phyloP scores from a whole-genome alignment of 1,140 invertebrate genomes.

The Drosophila ogumai region DNA sequence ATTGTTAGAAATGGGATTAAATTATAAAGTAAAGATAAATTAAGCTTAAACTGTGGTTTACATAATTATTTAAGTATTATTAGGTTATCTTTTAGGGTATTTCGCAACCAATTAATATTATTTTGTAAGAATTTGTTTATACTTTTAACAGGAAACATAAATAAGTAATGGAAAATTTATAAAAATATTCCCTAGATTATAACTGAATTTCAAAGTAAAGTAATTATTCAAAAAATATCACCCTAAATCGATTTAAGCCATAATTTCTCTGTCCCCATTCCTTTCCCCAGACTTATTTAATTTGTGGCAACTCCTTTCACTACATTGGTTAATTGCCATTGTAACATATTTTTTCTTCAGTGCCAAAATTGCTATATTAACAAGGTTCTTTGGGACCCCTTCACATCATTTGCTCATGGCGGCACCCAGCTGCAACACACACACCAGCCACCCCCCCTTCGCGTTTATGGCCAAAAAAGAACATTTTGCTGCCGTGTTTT shows the following conservation, averaged over 20 bases:
- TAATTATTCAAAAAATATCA: too few species aligned
- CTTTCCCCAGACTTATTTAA: neutral
- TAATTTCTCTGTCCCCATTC: neutral
- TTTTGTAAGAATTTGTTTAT: neutral
- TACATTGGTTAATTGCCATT: slow-evolving; percentile 13
- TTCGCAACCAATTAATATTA: neutral
- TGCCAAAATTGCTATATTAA: slow-evolving; percentile 69
- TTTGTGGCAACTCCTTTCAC: slow-evolving; percentile 9
- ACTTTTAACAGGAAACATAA: too few species aligned
- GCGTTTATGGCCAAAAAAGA: slow-evolving; percentile 17
- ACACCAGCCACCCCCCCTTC: neutral
- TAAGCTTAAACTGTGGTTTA: neutral
- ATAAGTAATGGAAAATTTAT: too few species aligned
- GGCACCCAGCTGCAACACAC: slow-evolving; percentile 19
- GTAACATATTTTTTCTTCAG: slow-evolving; percentile 39
- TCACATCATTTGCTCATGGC: slow-evolving; percentile 5
- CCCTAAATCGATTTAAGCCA: neutral
- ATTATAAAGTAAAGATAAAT: neutral
- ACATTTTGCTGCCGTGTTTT: slow-evolving; percentile 47
- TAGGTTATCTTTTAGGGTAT: neutral
- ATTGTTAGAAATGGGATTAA: neutral
- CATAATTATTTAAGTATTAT: neutral
- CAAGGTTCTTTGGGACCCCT: neutral
- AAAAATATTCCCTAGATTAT: too few species aligned
- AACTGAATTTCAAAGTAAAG: too few species aligned